Base-by-base conservation (phyloP, 2,888 invertebrate genomes). In the Apamea anceps region DNA sequence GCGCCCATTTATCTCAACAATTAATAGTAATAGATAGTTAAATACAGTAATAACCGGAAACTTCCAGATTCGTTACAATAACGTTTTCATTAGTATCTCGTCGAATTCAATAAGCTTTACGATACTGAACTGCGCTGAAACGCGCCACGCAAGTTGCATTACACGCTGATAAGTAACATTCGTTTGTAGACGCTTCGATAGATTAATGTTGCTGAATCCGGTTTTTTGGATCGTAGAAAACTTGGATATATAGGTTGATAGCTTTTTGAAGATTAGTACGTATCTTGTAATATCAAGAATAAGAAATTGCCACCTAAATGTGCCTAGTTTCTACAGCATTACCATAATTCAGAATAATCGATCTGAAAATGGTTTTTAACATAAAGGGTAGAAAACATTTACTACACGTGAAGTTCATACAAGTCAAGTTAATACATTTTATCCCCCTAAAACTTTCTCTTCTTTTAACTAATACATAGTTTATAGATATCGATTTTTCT, bases 31-130 rank as follows among this genome's bases (percentile, higher is more conserved):
- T 89, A 88, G 81, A 84, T 88, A 91, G 81, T 80, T 90, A 89
- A 87, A 86, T 81, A 88, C 86, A 86, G 89, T 90, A 89, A 88
- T 90, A 90, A 93, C 92, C 91, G 88, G 91, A 89, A 92, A 94
- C 95, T 95, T 95, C 94, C 94, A 94, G 91, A 91, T 85, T 89
- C 84, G 85, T 92, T 92, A 92, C 93, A 93, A 93, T 93, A 92
- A 90, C 85, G 89, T 91, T 93, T 91, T 92, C 91, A 92, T 91
- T 91, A 89, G 90, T 92, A 91, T 91, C 90, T 92, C 91, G 91
- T 91, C 89, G 82, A 91, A 88, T 92, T 91, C 90, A 91, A 89
- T 92, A 93, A 89, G 91, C 91, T 92, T 93, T 82, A 83, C 80
- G 82, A 81, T 87, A 84, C 75, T 75, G 77, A 82, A 85, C 80